These are phyloP conservation scores for Engraulis encrasicolus DNA, from an alignment of 2,113 vertebrate species.

Conservation along the genomic window DNA sequence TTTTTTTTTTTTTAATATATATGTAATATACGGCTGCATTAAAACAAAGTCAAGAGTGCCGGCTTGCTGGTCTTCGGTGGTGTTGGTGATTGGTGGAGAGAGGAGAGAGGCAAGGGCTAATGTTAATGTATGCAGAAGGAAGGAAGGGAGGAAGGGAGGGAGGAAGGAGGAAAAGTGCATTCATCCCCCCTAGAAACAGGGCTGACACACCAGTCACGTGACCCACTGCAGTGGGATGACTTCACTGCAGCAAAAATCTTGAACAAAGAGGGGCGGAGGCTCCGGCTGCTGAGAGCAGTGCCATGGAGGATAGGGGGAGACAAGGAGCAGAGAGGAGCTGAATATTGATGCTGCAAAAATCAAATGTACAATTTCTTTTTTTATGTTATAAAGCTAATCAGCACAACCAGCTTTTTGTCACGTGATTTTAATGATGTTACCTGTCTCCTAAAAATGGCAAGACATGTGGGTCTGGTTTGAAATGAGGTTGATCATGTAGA, in stretches of 20 bases:
- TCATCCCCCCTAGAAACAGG: background rate
- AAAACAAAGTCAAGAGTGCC: background rate
- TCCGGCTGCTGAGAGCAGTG: background rate
- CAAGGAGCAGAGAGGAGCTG: background rate
- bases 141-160: no score
- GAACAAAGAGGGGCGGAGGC: constrained; percentile 51
- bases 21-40: background rate
- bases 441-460: background rate
- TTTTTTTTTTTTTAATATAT: no score
- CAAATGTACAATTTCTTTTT: background rate
- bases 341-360: constrained; percentile 11
- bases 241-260: constrained; percentile 65
- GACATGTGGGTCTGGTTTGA: background rate
- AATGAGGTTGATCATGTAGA: background rate
- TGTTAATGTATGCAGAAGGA: background rate
- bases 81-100: background rate
- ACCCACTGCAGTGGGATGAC: constrained; percentile 63
- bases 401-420: background rate
- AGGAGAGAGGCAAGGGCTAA: background rate
- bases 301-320: constrained; percentile 22
- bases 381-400: background rate
- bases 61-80: background rate
- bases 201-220: constrained; percentile 56
- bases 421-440: background rate
- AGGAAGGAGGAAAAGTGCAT: background rate